Base-by-base conservation (phyloP, 1,140 invertebrate species). In the Lerema accius region DNA sequence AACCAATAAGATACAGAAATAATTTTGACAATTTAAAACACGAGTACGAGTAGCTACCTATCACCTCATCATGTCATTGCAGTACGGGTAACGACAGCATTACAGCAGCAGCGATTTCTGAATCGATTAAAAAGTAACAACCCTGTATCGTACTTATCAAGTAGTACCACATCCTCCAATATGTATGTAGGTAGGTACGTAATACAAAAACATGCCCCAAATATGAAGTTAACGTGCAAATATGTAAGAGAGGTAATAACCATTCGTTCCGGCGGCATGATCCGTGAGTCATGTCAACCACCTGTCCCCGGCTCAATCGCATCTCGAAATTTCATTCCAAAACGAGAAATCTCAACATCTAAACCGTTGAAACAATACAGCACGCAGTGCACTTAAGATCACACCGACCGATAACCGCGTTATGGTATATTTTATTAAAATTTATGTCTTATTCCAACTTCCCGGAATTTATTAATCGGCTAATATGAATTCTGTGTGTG, bases 371-470 rank as follows among this genome's bases (percentile, higher is more conserved):
- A 81, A 89, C 86, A 89, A 89, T 86, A 78, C 74, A 63, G 55
- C 69, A 68, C 68, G 71, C 67, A 67, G 66, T 60, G 63, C 74
- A 84, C 65, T 82, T 82, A 69, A 83, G 81, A 86, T 86, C 71
- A 65, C 61, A 65, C 42, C 43, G 13, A 9, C 42, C 62, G 76
- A 82, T 82, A 84, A 78, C 65, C 46, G 32, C 58, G 66, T 78
- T 79, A 78, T 80, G 74, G 82, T 84, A 78, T 84, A 82, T 87
- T 83, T 86, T 86, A 84, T 82, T 75, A 76, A 81, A 88, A 89
- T 89, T 88, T 88, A 88, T 88, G 86, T 89, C 83, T 89, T 86
- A 89, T 85, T 89, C 69, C 70, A 65, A 69, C 50, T 89, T 88
- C 86, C 75, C 56, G 55, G 86, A 86, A 89, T 85, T 87, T 86